These are phyloP conservation scores for Antigone vipio DNA, from an alignment of 2,113 vertebrate genomes.

Conservation along the genomic window DNA sequence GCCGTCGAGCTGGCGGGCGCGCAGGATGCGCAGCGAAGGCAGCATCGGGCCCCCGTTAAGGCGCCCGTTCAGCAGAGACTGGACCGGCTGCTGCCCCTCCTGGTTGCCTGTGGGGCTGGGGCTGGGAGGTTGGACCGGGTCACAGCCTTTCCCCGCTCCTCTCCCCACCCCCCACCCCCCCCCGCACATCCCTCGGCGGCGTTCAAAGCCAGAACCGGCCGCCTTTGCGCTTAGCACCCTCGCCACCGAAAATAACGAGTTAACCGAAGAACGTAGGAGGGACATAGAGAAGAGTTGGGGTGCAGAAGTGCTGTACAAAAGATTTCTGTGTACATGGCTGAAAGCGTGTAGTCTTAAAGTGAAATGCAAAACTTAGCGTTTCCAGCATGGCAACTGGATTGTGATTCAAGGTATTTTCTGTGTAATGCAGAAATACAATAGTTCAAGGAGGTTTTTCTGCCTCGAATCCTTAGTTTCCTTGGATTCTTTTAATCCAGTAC, in stretches of 20 bases:
- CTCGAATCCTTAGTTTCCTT: not conserved
- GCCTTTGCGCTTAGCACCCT: not conserved
- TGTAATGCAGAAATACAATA: not conserved
- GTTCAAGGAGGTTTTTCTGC: not conserved
- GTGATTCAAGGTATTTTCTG: conserved; percentile 53
- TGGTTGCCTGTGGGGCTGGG: conserved; percentile 48
- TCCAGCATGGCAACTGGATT: conserved; percentile 52
- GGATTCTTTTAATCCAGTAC: not conserved
- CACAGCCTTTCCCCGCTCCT: conserved; percentile 7
- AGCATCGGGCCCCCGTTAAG: not conserved
- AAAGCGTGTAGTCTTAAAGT: conserved; percentile 56
- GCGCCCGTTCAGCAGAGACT: conserved; percentile 3
- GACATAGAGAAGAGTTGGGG: conserved; percentile 58
- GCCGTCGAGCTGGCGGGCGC: not conserved
- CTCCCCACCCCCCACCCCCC: not conserved
- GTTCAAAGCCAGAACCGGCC: not conserved
- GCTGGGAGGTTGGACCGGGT: conserved; percentile 41
- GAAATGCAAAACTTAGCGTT: conserved; percentile 58
- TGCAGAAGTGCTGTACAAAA: conserved; percentile 64
- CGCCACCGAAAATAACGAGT: conserved; percentile 56
- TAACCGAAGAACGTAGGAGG: conserved; percentile 59
- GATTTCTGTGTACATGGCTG: conserved; percentile 58
- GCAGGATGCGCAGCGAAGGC: conserved; percentile 24
- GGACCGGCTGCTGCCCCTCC: conserved; percentile 13
- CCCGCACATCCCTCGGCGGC: not conserved